Percentiles rank a stretch among this genome's conserved stretches.
Conservation (phyloP, 2,797 vertebrate genomes). For the Bucorvus abyssinicus region DNA sequence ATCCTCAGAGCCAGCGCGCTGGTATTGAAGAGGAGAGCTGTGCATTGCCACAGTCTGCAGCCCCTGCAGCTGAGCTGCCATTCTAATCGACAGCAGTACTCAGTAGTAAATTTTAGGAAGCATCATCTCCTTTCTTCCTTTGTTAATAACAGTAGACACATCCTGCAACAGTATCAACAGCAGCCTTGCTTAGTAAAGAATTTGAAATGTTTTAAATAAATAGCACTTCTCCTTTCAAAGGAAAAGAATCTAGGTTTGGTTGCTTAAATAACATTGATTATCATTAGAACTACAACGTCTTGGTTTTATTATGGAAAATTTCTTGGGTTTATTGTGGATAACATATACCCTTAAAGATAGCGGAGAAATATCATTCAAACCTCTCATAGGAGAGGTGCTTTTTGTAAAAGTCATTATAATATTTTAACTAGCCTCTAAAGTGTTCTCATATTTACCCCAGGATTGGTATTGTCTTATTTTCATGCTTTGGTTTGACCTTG, state of each 20-base stretch:
- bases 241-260: background rate
- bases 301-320: background rate
- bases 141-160: background rate
- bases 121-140: background rate
- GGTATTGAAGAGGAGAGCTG: background rate
- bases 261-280: background rate
- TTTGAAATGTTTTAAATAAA: background rate
- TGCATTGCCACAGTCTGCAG: accelerated
- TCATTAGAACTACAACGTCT: background rate
- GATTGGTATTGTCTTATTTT: conserved; percentile 8
- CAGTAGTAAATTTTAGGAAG: background rate
- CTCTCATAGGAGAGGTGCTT: background rate
- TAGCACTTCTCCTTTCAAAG: background rate
- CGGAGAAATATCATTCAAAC: background rate
- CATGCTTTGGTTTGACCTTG: conserved; percentile 49
- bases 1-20: background rate
- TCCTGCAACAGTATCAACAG: background rate
- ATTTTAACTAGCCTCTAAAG: background rate
- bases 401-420: background rate
- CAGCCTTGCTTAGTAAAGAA: background rate
- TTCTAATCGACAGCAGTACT: background rate
- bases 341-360: background rate
- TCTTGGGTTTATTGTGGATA: background rate
- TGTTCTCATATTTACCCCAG: conserved; percentile 27
- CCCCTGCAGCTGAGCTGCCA: background rate